Base-by-base conservation (phyloP, 2,113 vertebrate genomes). In the Anser cygnoides region DNA sequence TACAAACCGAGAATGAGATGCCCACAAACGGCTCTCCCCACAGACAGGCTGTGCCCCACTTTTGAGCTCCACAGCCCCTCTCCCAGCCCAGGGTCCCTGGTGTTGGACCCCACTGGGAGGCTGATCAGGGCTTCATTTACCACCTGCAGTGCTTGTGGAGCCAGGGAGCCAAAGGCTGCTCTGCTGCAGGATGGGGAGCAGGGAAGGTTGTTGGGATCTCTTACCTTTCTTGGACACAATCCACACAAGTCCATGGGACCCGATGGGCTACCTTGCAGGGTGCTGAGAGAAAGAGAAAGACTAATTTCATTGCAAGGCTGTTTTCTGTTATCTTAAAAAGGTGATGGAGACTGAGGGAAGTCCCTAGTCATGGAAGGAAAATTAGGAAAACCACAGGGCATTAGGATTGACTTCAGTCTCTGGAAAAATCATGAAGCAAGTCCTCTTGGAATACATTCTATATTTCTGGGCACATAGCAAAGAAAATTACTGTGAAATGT, bases 1-100 rank as follows among this genome's bases (percentile, higher is more conserved):
- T 37, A 23, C 0, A 1, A 17, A 10, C 35, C n/a, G 39, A 41
- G 0, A 77, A 21, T 2, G 8, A 72, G 31, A 52, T 37, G 22
- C n/a, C 46, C 22, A 35, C 22, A 31, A n/a, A 49, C 4, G 18
- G 22, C 46, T 59, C 33, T 63, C 6, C 3, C 9, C 4, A 5
- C 12, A 65, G 39, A 73, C 29, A 10, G 22, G 3, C 57, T 78
- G 9, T 66, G 44, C 10, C 50, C 39, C 35, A 62, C 3, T 86
- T 66, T 25, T 44, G 46, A 54, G 62, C 33, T 75, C 35, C 2
- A 2, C 12, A 77, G 49, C 20, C 44, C 25, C 33, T 83, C 12
- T 62, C 26, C 31, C 29, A 63, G 88, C 5, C 44, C 49, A 26
- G n/a, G 4, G 18, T 73, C 9, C 46, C 46, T 46, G 22, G 26